Evolutionary conservation across 2,888 invertebrate species (phyloP).

Genomic region (Lissonota sp.): DNA sequence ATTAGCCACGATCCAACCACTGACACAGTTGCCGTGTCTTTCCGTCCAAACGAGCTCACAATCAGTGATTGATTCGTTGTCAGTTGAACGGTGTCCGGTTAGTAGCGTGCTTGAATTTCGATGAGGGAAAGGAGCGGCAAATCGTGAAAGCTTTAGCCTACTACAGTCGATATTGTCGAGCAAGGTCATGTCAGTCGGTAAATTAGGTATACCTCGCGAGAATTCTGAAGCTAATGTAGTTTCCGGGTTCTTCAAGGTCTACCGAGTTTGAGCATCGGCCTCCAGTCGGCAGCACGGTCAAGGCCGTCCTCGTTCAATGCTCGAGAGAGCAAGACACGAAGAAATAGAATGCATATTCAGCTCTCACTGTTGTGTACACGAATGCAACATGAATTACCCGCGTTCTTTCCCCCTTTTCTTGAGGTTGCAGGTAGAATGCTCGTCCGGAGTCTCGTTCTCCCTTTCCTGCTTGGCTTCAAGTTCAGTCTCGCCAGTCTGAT

Average conservation of each 20-base stretch:
- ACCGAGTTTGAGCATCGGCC: constrained; percentile 61
- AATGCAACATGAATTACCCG: neutral
- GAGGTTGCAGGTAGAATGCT: constrained; percentile 88
- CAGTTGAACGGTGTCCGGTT: no score
- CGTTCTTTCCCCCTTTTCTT: constrained; percentile 37
- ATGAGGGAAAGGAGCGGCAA: neutral
- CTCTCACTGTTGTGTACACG: constrained; percentile 11
- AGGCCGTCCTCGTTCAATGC: constrained; percentile 68
- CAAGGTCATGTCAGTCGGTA: constrained; percentile 47
- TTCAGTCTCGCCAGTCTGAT: constrained; percentile 91
- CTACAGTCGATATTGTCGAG: constrained; percentile 46
- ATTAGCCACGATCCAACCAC: no score
- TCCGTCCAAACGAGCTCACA: no score
- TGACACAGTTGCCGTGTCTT: no score
- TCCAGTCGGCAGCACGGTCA: constrained; percentile 78
- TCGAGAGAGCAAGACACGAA: neutral
- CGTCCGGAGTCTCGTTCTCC: constrained; percentile 90
- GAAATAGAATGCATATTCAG: neutral
- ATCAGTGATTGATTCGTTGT: no score
- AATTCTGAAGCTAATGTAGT: constrained; percentile 22
- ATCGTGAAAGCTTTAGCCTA: constrained; percentile 29
- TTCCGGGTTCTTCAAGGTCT: constrained; percentile 56
- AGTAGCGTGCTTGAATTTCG: no score
- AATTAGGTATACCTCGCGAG: constrained; percentile 26
- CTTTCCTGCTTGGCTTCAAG: constrained; percentile 91